Percentiles rank a stretch among this genome's conserved stretches.
phyloP scores from a whole-genome alignment of 35 echinoderm and acorn worm species.

The Amphiura filiformis region DNA sequence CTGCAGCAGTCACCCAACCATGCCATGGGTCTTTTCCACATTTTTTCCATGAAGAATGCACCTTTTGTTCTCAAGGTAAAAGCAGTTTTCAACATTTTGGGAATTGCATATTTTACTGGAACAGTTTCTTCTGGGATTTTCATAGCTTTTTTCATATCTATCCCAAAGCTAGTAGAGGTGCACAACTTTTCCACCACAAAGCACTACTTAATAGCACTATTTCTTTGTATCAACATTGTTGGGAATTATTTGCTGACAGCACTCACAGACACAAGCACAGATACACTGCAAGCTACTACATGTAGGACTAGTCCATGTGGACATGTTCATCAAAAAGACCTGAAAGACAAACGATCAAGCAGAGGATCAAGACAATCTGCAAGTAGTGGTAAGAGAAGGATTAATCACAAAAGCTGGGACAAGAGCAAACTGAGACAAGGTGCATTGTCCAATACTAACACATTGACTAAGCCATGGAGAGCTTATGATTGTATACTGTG shows the following conservation, averaged over 20 bases:
- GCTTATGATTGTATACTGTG: constrained; percentile 41
- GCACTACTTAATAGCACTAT: constrained; percentile 16
- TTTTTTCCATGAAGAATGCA: background rate
- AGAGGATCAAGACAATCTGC: background rate
- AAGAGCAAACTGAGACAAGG: background rate
- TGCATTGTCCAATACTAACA: background rate
- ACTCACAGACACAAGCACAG: background rate
- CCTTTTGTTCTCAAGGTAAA: background rate
- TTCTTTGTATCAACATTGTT: constrained; percentile 9
- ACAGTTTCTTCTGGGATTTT: background rate
- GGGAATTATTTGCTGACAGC: constrained; percentile 49
- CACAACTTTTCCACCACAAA: constrained; percentile 18
- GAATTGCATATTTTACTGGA: background rate
- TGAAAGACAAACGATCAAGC: background rate
- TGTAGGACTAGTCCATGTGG: too few species aligned
- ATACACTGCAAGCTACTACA: constrained; percentile 12
- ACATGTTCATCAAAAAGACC: too few species aligned
- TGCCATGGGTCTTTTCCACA: background rate
- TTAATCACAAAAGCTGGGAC: background rate
- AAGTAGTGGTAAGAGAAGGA: background rate
- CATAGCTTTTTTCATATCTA: constrained; percentile 7
- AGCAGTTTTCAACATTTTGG: background rate
- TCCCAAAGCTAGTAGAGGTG: constrained; percentile 22
- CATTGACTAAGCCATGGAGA: constrained; percentile 20
- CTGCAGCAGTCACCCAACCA: too few species aligned